Evolutionary conservation across 2,797 vertebrate genomes (phyloP), one percentile per base, ranked within the genome.

Genomic region (Poliocrania exsul): DNA sequence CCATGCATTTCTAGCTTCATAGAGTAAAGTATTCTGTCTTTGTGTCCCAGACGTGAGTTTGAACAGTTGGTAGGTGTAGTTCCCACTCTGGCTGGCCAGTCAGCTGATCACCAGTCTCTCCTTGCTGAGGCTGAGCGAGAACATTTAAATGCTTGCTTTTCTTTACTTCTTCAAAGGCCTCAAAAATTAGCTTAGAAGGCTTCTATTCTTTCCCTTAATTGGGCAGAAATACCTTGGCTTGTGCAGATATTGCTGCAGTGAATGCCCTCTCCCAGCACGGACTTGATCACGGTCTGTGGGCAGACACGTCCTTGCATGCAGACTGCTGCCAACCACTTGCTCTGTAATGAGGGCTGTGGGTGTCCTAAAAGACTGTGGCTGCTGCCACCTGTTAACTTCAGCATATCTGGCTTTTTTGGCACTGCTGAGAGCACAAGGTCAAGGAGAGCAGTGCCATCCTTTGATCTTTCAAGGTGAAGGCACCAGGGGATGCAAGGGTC

Each of bases 211-310:
- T 92, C 70, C 40, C 47, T 42, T 95, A 94, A 94, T 75, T 95
- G 84, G 58, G 33, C 73, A 86, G 95, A 93, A 97, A 90, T 62
- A 66, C 62, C 54, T 90, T 95, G 86, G 65, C 93, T 79, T 33
- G 11, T 74, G 61, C 66, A 82, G 86, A 50, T 54, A 6, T 9
- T 86, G 51, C 78, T 87, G 49, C 50, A 54, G 69, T 72, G 75
- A 86, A 81, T 95, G 33, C 46, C 69, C 33, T 85, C 66, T 91
- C 72, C 28, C 44, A 72, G 60, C 14, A 28, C 18, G 44, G 42
- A 19, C 57, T 92, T 71, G 62, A 79, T 94, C 19, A 4, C 47
- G 25, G 78, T 89, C 62, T 47, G 89, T 88, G 73, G 73, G 69
- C 64, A 85, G 74, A 46, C 72, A 8, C 15, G 7, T 85, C 23